These are phyloP conservation scores for Globicephala melas DNA, from an alignment of 2,113 vertebrate genomes.

Conservation along the genomic window DNA sequence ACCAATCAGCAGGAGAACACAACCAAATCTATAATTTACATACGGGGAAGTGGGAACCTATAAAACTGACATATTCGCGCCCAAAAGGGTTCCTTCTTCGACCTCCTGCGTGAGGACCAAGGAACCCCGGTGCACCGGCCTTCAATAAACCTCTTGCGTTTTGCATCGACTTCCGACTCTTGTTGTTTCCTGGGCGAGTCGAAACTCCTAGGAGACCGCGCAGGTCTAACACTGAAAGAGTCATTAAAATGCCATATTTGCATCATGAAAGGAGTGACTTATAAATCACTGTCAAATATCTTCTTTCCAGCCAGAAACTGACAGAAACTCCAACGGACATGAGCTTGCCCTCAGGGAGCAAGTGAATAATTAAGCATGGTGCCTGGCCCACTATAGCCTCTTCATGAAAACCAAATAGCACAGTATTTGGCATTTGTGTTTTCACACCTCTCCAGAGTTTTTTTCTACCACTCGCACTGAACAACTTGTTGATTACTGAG, in stretches of 20 bases:
- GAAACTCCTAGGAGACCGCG: too few relatives aligned
- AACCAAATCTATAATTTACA: too few relatives aligned
- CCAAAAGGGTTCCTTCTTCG: too few relatives aligned
- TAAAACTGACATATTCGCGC: too few relatives aligned
- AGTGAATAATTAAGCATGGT: neutral
- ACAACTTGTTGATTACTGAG: neutral
- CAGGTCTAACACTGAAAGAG: too few relatives aligned
- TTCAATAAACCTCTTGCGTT: too few relatives aligned
- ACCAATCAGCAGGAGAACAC: too few relatives aligned
- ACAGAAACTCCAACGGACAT: neutral
- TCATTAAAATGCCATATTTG: neutral
- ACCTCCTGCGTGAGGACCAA: too few relatives aligned
- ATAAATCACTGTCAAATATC: neutral
- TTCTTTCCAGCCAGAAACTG: neutral
- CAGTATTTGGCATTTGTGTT: neutral
- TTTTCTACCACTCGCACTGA: neutral
- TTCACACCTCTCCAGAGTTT: neutral
- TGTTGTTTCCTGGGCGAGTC: too few relatives aligned
- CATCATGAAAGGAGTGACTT: neutral
- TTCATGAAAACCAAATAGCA: neutral
- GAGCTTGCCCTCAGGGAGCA: neutral
- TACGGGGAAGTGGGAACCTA: too few relatives aligned
- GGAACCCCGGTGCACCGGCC: too few relatives aligned
- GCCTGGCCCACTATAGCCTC: neutral
- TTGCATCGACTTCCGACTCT: too few relatives aligned